A percentile compares a stretch with the other conserved stretches of the same genome.
Evolutionary conservation across 2,113 vertebrate species (phyloP).

Genomic region (Petrocephalus microphthalmus): DNA sequence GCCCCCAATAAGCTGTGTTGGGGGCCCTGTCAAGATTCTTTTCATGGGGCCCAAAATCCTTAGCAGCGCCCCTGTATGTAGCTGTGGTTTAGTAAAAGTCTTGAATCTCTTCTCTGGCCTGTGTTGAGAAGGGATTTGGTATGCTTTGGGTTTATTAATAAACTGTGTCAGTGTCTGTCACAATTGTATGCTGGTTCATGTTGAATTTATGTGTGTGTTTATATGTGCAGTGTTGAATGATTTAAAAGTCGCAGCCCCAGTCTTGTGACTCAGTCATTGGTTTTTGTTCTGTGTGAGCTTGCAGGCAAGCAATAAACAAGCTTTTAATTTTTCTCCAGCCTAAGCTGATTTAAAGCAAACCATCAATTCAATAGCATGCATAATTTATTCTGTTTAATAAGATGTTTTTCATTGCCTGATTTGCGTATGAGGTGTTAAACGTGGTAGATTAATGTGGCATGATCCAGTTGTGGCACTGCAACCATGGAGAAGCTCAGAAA

Average conservation of each 20-base stretch:
- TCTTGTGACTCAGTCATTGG: neutral
- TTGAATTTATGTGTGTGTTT: neutral
- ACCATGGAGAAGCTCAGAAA: neutral
- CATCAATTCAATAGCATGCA: neutral
- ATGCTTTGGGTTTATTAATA: neutral
- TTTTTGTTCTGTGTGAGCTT: neutral
- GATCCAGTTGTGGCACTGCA: neutral
- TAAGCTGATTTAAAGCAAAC: neutral
- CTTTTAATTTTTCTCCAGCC: neutral
- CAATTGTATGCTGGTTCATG: neutral
- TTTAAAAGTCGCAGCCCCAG: neutral
- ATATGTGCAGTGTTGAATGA: neutral
- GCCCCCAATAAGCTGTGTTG: no score
- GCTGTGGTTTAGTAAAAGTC: neutral
- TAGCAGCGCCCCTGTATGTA: no score
- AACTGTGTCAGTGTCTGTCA: neutral
- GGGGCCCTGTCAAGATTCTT: no score
- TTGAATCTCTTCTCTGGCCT: neutral
- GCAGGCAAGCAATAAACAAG: neutral
- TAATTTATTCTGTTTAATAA: neutral
- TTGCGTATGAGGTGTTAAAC: neutral
- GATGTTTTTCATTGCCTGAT: neutral
- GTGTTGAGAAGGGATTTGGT: neutral
- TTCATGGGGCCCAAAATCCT: no score
- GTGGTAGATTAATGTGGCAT: neutral